These are phyloP conservation scores for Bubalus kerabau DNA, from an alignment of 2,113 vertebrate genomes.

Conservation along the genomic window DNA sequence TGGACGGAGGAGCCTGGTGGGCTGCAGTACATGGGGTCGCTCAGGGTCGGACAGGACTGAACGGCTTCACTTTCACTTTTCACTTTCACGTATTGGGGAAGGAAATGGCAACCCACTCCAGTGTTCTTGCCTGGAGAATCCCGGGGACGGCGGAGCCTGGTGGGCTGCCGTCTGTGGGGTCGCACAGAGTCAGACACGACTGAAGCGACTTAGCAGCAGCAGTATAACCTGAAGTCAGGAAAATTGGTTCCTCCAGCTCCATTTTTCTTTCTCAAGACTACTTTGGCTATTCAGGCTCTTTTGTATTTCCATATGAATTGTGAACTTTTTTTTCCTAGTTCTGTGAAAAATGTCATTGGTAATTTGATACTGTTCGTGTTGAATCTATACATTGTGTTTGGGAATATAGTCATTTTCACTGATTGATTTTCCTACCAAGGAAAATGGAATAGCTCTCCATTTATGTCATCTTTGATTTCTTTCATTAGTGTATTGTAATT, in stretches of 20 bases:
- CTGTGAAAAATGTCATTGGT: background rate
- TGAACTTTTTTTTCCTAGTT: background rate
- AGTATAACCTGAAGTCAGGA: background rate
- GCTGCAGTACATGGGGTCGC: no score
- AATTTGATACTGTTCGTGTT: accelerated
- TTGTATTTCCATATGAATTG: background rate
- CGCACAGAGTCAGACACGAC: no score
- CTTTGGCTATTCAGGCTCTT: background rate
- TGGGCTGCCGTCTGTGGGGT: no score
- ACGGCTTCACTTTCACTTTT: no score
- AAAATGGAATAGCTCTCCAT: background rate
- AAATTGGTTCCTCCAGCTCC: background rate
- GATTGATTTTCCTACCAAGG: background rate
- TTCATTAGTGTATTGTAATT: background rate
- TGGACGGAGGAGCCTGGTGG: no score
- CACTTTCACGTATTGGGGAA: no score
- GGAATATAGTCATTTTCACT: background rate
- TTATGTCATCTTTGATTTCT: background rate
- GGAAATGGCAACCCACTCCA: no score
- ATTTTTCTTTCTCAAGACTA: background rate
- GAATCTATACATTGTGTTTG: accelerated
- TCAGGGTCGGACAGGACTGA: no score
- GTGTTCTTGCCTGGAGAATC: no score
- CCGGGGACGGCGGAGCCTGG: no score
- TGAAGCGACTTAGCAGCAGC: no score